A percentile compares a stretch with the other conserved stretches of the same genome.
phyloP scores from a whole-genome alignment of 2,888 invertebrate genomes.

The Petrolisthes cinctipes region DNA sequence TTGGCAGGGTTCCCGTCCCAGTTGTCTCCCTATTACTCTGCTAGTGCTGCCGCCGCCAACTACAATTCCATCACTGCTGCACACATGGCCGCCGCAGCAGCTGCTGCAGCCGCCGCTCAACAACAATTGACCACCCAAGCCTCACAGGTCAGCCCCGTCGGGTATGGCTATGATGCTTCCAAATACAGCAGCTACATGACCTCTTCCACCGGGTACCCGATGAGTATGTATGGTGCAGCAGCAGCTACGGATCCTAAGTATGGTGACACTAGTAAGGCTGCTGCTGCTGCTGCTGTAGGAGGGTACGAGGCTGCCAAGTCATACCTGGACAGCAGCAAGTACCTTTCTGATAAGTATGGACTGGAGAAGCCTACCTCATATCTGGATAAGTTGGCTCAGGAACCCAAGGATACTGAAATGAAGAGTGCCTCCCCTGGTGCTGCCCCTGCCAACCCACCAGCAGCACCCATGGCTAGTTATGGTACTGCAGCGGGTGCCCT shows the following conservation, averaged over 20 bases:
- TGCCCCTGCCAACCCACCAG: not conserved
- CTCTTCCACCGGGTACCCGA: conserved; percentile 57
- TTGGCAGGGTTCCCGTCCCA: conserved; percentile 62
- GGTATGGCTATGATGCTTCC: conserved; percentile 61
- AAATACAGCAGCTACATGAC: conserved; percentile 63
- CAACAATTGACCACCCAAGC: conserved; percentile 54
- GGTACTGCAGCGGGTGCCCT: conserved; percentile 56
- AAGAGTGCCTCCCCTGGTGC: conserved; percentile 60
- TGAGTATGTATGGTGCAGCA: conserved; percentile 58
- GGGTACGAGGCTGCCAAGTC: conserved; percentile 60
- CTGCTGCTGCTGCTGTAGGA: conserved; percentile 56
- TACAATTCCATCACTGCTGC: conserved; percentile 64
- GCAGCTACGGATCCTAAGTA: conserved; percentile 52
- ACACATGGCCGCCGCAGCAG: conserved; percentile 64
- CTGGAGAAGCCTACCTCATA: conserved; percentile 55
- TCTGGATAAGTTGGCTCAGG: conserved; percentile 56
- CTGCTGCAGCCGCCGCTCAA: conserved; percentile 65
- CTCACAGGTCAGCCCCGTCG: conserved; percentile 46
- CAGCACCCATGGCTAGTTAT: conserved; percentile 49
- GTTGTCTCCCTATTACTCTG: conserved; percentile 58
- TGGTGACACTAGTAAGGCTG: conserved; percentile 56
- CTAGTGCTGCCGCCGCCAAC: conserved; percentile 58
- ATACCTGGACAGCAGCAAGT: conserved; percentile 59
- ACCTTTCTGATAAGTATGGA: conserved; percentile 55
- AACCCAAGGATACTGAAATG: conserved; percentile 64